Base-by-base conservation (phyloP, 2,113 vertebrate genomes). In the Ailuropoda melanoleuca region DNA sequence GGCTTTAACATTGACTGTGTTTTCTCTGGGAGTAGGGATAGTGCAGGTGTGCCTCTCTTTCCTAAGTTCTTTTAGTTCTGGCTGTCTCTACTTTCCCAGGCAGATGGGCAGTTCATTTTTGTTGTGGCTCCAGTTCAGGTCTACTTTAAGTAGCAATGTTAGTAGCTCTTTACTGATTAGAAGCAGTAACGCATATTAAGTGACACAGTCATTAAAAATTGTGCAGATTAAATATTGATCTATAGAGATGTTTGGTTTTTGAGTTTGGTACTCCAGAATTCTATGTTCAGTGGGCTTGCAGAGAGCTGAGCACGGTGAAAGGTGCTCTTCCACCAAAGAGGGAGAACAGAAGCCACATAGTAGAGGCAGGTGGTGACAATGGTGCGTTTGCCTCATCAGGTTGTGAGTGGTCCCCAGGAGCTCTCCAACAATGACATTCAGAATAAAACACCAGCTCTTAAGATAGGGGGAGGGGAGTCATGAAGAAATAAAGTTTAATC, bases 401-500 rank as follows among this genome's bases (percentile, higher is more conserved):
- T 78, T 48, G 31, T 82, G 48, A 43, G 24, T 92, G 86, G 24
- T 34, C n/a, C 50, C 94, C 29, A 95, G 72, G 72, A 93, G 39
- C 81, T 95, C 78, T 89, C 58, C 31, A 86, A 93, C 24, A 92
- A 70, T 31, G 34, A 88, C 58, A 58, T 80, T 92, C 34, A 82
- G 84, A 92, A 46, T 72, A 95, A 80, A 97, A 58, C 37, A 92
- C 72, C 26, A 46, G n/a, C 53, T 96, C 34, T 77, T 74, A 37
- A 89, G 83, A 37, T 4, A 56, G 64, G 66, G 86, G 64, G 60
- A 86, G n/a, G 48, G n/a, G 64, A 86, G 11, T 21, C 53, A 66
- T 74, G 58, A 82, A 95, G 88, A 60, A 89, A 50, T 43, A 64
- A 90, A 75, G 15, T 4, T 98, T 98, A 80, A 98, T 81, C 53